Percentiles rank a stretch among this genome's conserved stretches.
Conservation (phyloP, 2,797 vertebrate genomes). For the Spinibarbus caldwelli region DNA sequence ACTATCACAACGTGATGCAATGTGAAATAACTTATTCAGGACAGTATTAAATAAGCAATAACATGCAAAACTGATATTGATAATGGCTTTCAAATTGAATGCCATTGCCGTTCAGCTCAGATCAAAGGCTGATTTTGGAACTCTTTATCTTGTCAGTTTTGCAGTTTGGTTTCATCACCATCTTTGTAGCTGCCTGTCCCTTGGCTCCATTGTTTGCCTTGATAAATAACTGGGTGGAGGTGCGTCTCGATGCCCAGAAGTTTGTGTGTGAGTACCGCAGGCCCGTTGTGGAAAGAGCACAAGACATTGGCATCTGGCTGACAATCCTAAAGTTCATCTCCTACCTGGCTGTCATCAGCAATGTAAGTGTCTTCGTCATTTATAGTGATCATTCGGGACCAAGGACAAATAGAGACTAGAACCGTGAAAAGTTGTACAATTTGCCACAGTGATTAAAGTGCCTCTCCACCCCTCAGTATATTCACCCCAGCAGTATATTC, state of each 20-base stretch:
- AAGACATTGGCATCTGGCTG: conserved; percentile 82
- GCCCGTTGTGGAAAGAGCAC: conserved; percentile 77
- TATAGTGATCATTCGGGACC: not conserved
- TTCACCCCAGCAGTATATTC: too few species aligned
- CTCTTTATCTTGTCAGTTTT: conserved; percentile 70
- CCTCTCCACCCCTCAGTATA: too few species aligned
- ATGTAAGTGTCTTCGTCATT: conserved; percentile 69
- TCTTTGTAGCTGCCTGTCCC: conserved; percentile 82
- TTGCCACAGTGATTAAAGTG: too few species aligned
- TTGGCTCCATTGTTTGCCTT: conserved; percentile 81
- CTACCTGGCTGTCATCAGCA: conserved; percentile 78
- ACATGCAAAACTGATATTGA: too few species aligned
- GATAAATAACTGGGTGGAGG: conserved; percentile 83
- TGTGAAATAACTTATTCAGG: too few species aligned
- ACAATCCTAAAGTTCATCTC: conserved; percentile 81
- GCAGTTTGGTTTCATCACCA: conserved; percentile 85
- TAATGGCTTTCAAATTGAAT: not conserved
- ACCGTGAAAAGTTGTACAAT: not conserved
- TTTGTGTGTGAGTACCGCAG: conserved; percentile 81
- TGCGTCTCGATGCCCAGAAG: conserved; percentile 81
- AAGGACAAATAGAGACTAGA: not conserved
- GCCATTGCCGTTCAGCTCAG: not conserved
- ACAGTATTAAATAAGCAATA: too few species aligned
- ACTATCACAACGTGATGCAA: too few species aligned
- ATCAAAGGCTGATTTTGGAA: not conserved